A percentile compares a stretch with the other conserved stretches of the same genome.
These are phyloP conservation scores for Marmota monax DNA, from an alignment of 2,113 vertebrate genomes.

Conservation along the genomic window DNA sequence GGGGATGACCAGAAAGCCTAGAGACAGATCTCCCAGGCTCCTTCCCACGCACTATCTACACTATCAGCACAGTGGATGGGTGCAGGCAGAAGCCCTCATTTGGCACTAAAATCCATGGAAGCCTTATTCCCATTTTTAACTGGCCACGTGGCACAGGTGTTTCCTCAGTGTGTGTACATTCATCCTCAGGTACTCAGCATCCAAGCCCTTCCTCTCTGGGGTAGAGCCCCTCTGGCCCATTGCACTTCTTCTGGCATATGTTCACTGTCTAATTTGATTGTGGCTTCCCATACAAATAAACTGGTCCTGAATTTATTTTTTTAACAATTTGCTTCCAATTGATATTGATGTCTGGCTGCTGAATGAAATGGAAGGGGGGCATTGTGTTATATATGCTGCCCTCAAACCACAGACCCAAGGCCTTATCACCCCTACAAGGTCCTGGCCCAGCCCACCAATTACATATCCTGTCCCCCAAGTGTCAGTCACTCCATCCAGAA, in stretches of 20 bases:
- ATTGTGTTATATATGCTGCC: no score
- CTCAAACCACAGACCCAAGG: neutral
- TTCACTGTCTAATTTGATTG: neutral
- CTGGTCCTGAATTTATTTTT: neutral
- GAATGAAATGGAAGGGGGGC: neutral
- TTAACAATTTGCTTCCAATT: conserved; percentile 15
- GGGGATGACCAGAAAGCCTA: neutral
- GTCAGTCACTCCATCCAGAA: neutral
- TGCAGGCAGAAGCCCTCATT: neutral
- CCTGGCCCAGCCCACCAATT: neutral
- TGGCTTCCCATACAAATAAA: conserved; percentile 10
- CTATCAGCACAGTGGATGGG: neutral
- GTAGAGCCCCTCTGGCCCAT: neutral
- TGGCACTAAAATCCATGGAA: neutral
- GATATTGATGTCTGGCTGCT: neutral
- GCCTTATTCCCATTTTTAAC: neutral
- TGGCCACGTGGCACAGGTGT: neutral
- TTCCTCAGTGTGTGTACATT: neutral
- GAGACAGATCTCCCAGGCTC: neutral
- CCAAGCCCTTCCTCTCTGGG: neutral
- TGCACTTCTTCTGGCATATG: neutral
- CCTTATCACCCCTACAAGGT: neutral
- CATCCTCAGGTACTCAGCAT: neutral
- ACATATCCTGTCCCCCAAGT: neutral
- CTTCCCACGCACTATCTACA: neutral